A percentile compares a stretch with the other conserved stretches of the same genome.
These are phyloP conservation scores for Neotoxoptera formosana DNA, from an alignment of 1,140 invertebrate species.

Conservation along the genomic window DNA sequence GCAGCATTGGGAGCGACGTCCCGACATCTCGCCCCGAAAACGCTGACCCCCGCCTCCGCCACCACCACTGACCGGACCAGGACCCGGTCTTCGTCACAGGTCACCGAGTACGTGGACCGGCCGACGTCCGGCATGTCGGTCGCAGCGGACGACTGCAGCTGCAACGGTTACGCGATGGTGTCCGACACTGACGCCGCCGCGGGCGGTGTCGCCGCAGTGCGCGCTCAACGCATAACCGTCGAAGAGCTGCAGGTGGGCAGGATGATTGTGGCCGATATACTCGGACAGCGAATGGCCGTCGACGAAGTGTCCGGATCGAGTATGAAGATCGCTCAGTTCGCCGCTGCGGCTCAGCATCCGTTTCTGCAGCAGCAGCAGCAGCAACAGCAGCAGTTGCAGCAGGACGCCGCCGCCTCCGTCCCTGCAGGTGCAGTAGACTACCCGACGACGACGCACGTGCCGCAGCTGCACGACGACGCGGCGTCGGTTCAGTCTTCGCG, in stretches of 20 bases:
- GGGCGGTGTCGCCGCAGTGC: constrained; percentile 59
- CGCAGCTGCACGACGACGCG: constrained; percentile 45
- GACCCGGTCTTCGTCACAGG: background rate
- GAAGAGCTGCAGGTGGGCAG: constrained; percentile 19
- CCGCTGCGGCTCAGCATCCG: background rate
- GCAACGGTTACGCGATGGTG: constrained; percentile 23
- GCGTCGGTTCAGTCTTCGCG: constrained; percentile 57
- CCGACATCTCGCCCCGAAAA: background rate
- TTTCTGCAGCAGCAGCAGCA: background rate
- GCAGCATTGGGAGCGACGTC: background rate
- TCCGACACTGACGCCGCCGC: background rate
- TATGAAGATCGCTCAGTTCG: background rate
- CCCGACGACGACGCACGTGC: background rate
- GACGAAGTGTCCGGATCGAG: background rate
- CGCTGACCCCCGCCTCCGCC: background rate
- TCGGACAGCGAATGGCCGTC: background rate
- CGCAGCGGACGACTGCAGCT: background rate
- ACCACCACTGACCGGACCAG: background rate
- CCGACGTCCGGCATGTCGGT: constrained; percentile 2
- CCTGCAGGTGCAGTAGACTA: background rate
- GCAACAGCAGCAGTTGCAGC: background rate
- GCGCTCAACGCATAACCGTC: constrained; percentile 36
- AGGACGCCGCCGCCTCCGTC: background rate
- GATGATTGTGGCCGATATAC: constrained; percentile 35
- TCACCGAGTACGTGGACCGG: constrained; percentile 13